Evolutionary conservation across 2,113 vertebrate genomes (phyloP).

Genomic region (Emydocephalus ijimae): DNA sequence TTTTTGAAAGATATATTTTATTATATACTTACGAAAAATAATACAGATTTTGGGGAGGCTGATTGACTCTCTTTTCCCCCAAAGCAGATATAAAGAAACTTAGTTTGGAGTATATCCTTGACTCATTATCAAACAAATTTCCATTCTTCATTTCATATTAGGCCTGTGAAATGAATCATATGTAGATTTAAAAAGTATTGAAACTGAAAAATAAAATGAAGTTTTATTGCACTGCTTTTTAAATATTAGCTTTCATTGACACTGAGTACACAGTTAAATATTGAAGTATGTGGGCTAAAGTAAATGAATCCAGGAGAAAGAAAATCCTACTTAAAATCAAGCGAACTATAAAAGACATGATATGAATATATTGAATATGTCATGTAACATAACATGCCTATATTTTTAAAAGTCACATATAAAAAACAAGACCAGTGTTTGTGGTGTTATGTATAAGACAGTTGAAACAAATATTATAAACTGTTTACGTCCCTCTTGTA

Average conservation of each 20-base stretch:
- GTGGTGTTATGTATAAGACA: not conserved
- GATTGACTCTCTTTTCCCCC: not conserved
- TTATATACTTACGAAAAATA: not conserved
- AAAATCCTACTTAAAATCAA: not conserved
- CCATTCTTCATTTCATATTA: not conserved
- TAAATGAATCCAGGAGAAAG: not conserved
- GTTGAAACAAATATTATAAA: not conserved
- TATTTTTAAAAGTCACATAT: not conserved
- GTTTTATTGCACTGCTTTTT: not conserved
- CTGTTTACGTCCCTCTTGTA: not conserved
- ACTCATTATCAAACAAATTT: not conserved
- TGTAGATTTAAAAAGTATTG: not conserved
- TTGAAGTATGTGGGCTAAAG: not conserved
- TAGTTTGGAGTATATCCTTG: not conserved
- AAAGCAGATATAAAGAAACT: not conserved
- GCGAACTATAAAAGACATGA: not conserved
- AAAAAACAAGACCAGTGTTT: not conserved
- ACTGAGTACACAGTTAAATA: not conserved
- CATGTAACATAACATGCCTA: not conserved
- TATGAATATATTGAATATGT: not conserved
- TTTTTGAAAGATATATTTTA: not conserved
- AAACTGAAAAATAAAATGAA: not conserved
- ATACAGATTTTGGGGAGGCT: not conserved
- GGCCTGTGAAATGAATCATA: not conserved
- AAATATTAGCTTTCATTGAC: not conserved